Conservation (phyloP, 2,888 invertebrate genomes). For the Operophtera brumata region DNA sequence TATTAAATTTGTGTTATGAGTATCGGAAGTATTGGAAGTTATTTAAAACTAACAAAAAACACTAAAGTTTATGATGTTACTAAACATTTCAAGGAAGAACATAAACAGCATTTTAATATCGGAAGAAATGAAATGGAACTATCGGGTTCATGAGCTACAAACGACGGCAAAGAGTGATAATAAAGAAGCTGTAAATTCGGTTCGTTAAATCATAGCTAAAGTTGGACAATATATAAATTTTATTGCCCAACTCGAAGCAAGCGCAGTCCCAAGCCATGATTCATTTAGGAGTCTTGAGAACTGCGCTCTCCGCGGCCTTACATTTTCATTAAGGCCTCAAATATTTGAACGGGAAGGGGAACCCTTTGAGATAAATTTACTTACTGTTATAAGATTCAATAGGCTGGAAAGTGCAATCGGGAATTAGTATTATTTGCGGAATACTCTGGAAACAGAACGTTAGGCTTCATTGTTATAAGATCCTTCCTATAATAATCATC, state of each 20-base stretch:
- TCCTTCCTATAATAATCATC: conserved; percentile 6
- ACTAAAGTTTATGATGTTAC: conserved; percentile 12
- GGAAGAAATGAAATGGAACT: conserved; percentile 12
- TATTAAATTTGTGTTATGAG: too few relatives aligned
- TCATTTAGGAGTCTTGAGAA: conserved; percentile 69
- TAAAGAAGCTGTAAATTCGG: conserved; percentile 61
- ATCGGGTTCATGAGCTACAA: conserved; percentile 17
- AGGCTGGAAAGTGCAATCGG: conserved; percentile 33
- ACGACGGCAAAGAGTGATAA: conserved; percentile 49
- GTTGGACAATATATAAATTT: conserved; percentile 73
- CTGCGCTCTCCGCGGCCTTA: conserved; percentile 59
- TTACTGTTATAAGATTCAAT: conserved; percentile 34
- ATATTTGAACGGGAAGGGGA: conserved; percentile 59
- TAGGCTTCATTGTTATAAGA: conserved; percentile 10
- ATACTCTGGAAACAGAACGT: conserved; percentile 12
- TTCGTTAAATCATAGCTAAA: conserved; percentile 75
- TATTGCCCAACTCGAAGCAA: conserved; percentile 59
- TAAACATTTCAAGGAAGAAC: not conserved
- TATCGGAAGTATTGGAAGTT: not conserved
- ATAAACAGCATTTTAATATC: conserved; percentile 12
- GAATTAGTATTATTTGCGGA: conserved; percentile 25
- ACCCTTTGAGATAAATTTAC: conserved; percentile 34
- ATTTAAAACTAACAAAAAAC: conserved; percentile 1
- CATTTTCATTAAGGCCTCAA: conserved; percentile 74
- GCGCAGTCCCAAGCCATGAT: conserved; percentile 60